Base-by-base conservation (phyloP, 2,113 vertebrate species). In the Aspiorhynchus laticeps region DNA sequence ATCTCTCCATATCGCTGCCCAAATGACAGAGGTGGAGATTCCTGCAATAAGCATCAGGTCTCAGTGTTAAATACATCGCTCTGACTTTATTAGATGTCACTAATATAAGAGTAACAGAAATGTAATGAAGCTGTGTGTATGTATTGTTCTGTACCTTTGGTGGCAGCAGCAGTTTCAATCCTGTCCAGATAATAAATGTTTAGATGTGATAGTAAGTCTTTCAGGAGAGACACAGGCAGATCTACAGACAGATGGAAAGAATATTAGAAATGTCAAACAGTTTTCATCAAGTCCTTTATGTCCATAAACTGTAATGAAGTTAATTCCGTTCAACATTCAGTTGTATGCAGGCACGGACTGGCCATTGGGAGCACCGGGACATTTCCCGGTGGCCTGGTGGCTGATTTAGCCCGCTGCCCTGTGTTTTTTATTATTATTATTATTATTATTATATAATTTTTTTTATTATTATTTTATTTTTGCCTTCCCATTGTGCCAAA, bases 1-100 rank as follows among this genome's bases (percentile, higher is more conserved):
- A 2, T 96, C 95, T 0, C 95, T 95, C 96, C 96, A 97, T 80
- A 96, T 93, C 85, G 94, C 92, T 86, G 92, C 95, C 96, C 96
- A 97, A 86, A 96, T 88, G 38, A 94, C 92, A 89, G 96, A 94
- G 0, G 95, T 96, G 0, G 96, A 96, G 76, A 97, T 91, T 65
- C 96, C 96, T 97, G 56, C 38, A 76, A 71, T 8, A 3, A 59
- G 0, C 7, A 48, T 67, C 0, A 28, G 10, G 19, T 17, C 56
- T 31, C 1, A 36, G 28, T 21, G 10, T 24, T 19, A 74, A 8
- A 33, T 6, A 1, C 19, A 9, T 7, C 24, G 19, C 75, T 5
- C 36, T 2, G 2, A 67, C 26, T 63, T 15, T 31, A 67, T 69
- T 19, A 56, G 53, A 12, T 61, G 24, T 67, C 65, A 33, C 4